Evolutionary conservation across 2,888 invertebrate species (phyloP), one percentile per base, ranked within the genome.

Genomic region (Exocentrus adspersus): DNA sequence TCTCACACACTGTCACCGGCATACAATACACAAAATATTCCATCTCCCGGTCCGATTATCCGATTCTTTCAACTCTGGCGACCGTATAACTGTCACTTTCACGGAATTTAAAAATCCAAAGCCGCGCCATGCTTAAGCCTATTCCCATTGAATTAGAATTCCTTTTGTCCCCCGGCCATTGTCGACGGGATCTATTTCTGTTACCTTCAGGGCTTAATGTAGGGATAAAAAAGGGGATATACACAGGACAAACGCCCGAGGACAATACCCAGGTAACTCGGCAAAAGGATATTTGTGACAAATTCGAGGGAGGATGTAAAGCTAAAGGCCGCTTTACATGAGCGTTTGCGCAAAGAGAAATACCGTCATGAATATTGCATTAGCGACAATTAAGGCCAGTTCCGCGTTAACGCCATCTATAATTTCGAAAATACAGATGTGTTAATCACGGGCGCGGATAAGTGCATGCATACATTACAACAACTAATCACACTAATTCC

Each of bases 111-210:
- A 12, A 37, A 37, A 37, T 37, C 12, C 37, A 37, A 37, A 37
- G 37, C 37, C 6, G n/a, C 3, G 12, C n/a, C 37, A 37, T 1
- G n/a, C 14, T 37, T 24, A 24, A 24, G 24, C 7, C n/a, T 37
- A 12, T 14, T 37, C n/a, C n/a, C 14, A 48, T 48, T 48, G 24
- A 48, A 48, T 48, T 48, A 48, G 12, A n/a, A 14, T 2, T 16
- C 24, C 46, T 24, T 48, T 48, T 37, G 16, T 21, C 24, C 21
- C 46, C 5, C 12, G 46, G 2, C 46, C 12, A 48, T 48, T 48
- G 46, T 48, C 24, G 14, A 48, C 14, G 7, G 20, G 46, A 48
- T 48, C 46, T 48, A 48, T 48, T 24, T 48, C 46, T 48, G 46
- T 24, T 24, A 12, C 46, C 46, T 21, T 48, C n/a, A 24, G 24